phyloP scores from a whole-genome alignment of 2,113 vertebrate species.

The Aplodontia rufa region DNA sequence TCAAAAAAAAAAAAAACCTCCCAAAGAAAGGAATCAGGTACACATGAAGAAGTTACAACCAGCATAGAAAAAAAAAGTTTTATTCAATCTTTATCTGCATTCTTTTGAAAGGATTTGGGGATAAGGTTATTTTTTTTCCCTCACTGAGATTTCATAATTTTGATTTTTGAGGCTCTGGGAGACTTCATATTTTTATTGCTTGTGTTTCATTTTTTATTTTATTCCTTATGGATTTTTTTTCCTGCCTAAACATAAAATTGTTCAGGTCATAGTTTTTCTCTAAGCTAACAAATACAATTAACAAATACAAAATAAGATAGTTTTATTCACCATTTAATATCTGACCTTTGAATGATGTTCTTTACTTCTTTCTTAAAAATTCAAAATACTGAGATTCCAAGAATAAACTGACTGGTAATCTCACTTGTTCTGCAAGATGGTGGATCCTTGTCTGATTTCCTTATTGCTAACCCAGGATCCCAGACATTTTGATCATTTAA shows the following conservation, averaged over 20 bases:
- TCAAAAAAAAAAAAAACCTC: not conserved
- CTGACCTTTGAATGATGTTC: not conserved
- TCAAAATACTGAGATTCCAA: not conserved
- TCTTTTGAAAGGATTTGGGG: not conserved
- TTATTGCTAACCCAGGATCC: not conserved
- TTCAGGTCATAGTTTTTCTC: not conserved
- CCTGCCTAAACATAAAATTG: not conserved
- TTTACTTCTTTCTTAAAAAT: conserved; percentile 16
- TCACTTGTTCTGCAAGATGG: not conserved
- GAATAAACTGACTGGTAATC: not conserved
- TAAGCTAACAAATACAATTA: not conserved
- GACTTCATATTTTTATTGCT: not conserved
- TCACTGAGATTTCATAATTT: not conserved
- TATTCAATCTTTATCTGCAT: not conserved
- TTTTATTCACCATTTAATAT: not conserved
- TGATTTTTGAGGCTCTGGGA: not conserved
- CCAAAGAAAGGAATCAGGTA: not conserved
- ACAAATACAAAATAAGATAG: not conserved
- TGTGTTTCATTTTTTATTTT: conserved; percentile 21
- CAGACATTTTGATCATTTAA: not conserved
- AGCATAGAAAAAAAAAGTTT: not conserved
- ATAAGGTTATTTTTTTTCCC: not conserved
- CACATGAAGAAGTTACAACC: not conserved
- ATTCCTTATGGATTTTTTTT: not conserved
- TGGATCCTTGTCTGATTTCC: not conserved